Evolutionary conservation across 2,888 invertebrate genomes (phyloP).

Genomic region (Mystacides longicornis): DNA sequence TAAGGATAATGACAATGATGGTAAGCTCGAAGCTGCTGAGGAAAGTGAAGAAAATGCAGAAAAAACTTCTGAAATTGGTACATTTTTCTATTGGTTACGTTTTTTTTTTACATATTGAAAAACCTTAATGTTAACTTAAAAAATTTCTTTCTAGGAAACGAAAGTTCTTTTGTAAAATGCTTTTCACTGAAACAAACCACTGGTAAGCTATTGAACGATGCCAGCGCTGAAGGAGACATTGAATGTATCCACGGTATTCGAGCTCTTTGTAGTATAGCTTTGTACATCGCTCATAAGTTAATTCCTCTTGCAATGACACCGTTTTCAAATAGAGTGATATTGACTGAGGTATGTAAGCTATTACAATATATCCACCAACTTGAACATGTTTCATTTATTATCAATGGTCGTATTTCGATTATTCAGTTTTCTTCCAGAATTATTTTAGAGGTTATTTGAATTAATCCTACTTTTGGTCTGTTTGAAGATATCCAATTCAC

Average conservation of each 20-base stretch:
- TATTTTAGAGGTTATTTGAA: not conserved
- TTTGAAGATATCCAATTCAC: constrained; percentile 47
- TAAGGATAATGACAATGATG: constrained; percentile 14
- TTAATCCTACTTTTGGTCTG: not conserved
- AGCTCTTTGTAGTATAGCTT: constrained; percentile 53
- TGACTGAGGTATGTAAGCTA: constrained; percentile 46
- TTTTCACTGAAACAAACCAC: constrained; percentile 63
- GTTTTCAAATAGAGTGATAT: constrained; percentile 52
- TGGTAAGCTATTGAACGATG: constrained; percentile 48
- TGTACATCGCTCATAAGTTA: constrained; percentile 60
- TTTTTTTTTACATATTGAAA: not conserved
- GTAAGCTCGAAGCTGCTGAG: not conserved
- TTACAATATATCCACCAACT: not conserved
- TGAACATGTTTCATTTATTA: not conserved
- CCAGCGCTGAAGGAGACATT: constrained; percentile 48
- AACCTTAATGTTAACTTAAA: not conserved
- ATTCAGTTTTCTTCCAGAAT: not conserved
- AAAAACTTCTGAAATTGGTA: not conserved
- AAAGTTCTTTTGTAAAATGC: constrained; percentile 29
- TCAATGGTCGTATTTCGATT: not conserved
- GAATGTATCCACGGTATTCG: constrained; percentile 65
- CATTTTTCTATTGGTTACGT: too few relatives aligned
- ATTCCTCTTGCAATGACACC: constrained; percentile 56
- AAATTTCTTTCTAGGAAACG: constrained; percentile 1
- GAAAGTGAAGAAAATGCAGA: not conserved